These are phyloP conservation scores for Aleadryas rufinucha DNA, from an alignment of 2,113 vertebrate genomes.

Conservation along the genomic window DNA sequence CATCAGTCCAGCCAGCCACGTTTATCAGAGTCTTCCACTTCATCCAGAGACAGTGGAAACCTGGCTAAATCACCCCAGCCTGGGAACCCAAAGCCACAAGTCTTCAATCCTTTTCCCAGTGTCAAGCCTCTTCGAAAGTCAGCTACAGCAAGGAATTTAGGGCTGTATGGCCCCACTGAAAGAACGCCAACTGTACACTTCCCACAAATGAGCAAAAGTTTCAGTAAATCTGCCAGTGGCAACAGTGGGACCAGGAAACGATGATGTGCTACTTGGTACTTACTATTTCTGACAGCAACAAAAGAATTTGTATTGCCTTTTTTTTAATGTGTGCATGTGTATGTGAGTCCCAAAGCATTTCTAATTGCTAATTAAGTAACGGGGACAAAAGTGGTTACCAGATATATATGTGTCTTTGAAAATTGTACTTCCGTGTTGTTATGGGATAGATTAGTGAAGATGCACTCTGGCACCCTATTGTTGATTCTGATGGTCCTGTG, in stretches of 20 bases:
- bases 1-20: neutral
- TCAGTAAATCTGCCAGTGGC: slow-evolving; percentile 69
- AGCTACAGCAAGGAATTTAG: slow-evolving; percentile 88
- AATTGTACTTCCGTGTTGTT: neutral
- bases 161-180: slow-evolving; percentile 91
- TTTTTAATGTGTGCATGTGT: neutral
- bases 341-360: neutral
- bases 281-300: neutral
- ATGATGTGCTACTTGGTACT: slow-evolving; percentile 39
- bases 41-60: slow-evolving; percentile 58
- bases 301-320: neutral
- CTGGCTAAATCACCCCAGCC: slow-evolving; percentile 49
- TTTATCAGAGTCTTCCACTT: slow-evolving; percentile 59
- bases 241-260: slow-evolving; percentile 76
- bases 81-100: slow-evolving; percentile 61
- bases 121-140: slow-evolving; percentile 93
- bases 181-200: slow-evolving; percentile 90
- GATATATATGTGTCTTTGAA: neutral
- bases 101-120: slow-evolving; percentile 91
- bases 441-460: neutral
- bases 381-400: neutral
- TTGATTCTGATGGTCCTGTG: neutral
- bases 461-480: neutral
- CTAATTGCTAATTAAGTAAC: neutral
- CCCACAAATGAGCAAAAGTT: slow-evolving; percentile 89